Percentiles rank a stretch among this genome's conserved stretches.
Conservation (phyloP, 2,888 invertebrate genomes). For the Ennomos erosarius region DNA sequence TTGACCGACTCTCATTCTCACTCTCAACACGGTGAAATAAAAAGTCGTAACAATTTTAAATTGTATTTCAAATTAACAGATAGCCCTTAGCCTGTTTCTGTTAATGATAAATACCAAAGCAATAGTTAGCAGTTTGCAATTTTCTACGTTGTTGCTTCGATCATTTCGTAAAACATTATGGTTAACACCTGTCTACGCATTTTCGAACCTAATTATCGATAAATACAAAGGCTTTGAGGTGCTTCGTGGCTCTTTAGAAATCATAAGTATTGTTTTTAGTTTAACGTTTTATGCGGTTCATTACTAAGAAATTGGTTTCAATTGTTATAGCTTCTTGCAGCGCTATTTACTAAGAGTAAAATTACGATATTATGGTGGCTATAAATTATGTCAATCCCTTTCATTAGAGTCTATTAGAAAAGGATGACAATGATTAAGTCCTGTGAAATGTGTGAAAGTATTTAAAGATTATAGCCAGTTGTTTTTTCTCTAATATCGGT, state of each 20-base stretch:
- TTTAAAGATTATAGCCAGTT: too few species aligned
- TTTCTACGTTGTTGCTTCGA: background rate
- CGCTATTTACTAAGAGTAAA: too few species aligned
- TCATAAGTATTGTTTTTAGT: background rate
- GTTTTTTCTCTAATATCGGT: too few species aligned
- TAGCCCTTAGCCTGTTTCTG: background rate
- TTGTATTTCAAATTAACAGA: background rate
- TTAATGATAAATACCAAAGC: background rate
- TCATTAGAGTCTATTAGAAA: too few species aligned
- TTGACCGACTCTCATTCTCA: too few species aligned
- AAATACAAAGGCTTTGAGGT: background rate
- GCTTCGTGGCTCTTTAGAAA: slow-evolving; percentile 9
- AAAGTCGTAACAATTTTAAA: too few species aligned
- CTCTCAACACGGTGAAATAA: too few species aligned
- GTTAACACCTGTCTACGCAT: slow-evolving; percentile 42
- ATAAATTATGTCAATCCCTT: too few species aligned
- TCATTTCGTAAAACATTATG: slow-evolving; percentile 8
- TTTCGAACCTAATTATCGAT: slow-evolving; percentile 38
- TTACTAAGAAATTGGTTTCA: background rate
- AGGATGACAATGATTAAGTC: too few species aligned
- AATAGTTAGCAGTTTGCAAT: background rate
- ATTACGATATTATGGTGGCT: too few species aligned
- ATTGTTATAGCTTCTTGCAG: too few species aligned
- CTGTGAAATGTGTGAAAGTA: too few species aligned
- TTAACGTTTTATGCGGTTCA: background rate